Percentiles rank a stretch among this genome's conserved stretches.
phyloP scores from a whole-genome alignment of 2,888 invertebrate species.

The Celastrina argiolus region DNA sequence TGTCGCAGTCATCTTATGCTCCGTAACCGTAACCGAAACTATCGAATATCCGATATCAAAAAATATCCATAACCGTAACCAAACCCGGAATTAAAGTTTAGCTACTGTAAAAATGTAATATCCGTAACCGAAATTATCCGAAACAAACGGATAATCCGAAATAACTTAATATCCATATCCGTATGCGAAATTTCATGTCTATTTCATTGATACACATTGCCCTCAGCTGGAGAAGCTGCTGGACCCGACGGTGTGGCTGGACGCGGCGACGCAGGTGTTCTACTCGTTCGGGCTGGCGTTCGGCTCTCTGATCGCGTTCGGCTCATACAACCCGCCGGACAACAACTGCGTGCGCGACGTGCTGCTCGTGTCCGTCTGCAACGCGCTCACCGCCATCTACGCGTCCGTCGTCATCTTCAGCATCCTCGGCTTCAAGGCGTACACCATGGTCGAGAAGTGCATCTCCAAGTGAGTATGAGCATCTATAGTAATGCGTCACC shows the following conservation, averaged over 20 bases:
- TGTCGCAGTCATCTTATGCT: too few relatives aligned
- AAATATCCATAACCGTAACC: too few relatives aligned
- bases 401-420: constrained; percentile 97
- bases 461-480: constrained; percentile 74
- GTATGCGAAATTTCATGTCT: too few relatives aligned
- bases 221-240: constrained; percentile 88
- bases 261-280: constrained; percentile 97
- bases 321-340: constrained; percentile 95
- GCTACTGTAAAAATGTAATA: too few relatives aligned
- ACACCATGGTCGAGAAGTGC: constrained; percentile 91
- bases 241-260: constrained; percentile 95
- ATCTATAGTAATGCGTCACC: too few relatives aligned
- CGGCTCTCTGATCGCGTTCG: constrained; percentile 96
- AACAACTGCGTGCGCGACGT: constrained; percentile 97
- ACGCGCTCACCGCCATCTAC: constrained; percentile 95
- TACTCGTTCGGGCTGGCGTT: constrained; percentile 97
- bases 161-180: too few relatives aligned
- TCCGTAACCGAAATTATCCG: too few relatives aligned
- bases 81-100: too few relatives aligned
- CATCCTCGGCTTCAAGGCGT: constrained; percentile 97
- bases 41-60: too few relatives aligned
- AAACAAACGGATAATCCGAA: too few relatives aligned
- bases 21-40: too few relatives aligned
- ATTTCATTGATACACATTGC: constrained; percentile 23
- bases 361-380: constrained; percentile 92